Conservation (phyloP, 1,140 invertebrate species). For the Archivesica marissinica region DNA sequence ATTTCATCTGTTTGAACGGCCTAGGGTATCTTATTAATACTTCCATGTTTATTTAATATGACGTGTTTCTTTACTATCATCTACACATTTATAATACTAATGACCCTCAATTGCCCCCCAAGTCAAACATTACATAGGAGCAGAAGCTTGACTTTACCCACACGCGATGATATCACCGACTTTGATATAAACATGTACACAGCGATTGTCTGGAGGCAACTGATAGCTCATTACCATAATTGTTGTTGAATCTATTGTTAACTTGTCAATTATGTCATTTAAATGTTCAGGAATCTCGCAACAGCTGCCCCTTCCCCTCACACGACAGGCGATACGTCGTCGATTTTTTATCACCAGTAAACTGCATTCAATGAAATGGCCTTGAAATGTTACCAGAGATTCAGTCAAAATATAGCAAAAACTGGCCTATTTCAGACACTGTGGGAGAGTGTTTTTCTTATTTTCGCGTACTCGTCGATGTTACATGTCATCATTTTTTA, state of each 20-base stretch:
- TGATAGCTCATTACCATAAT: constrained; percentile 23
- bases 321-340: neutral
- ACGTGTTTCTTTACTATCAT: constrained; percentile 31
- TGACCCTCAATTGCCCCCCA: constrained; percentile 36
- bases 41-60: constrained; percentile 14
- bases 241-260: constrained; percentile 30
- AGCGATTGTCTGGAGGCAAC: neutral
- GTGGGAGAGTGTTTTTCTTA: too few relatives aligned
- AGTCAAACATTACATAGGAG: constrained; percentile 14
- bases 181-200: neutral
- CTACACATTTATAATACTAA: constrained; percentile 19
- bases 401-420: too few relatives aligned
- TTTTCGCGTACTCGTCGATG: too few relatives aligned
- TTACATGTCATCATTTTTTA: too few relatives aligned
- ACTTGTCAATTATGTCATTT: constrained; percentile 57
- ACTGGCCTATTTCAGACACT: too few relatives aligned
- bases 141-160: neutral
- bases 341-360: neutral
- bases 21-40: neutral
- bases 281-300: constrained; percentile 53
- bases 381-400: neutral
- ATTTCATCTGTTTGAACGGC: constrained; percentile 4
- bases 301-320: constrained; percentile 28
- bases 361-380: neutral
- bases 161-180: neutral